Base-by-base conservation (phyloP, 1,140 invertebrate genomes). In the Neotoxoptera formosana region DNA sequence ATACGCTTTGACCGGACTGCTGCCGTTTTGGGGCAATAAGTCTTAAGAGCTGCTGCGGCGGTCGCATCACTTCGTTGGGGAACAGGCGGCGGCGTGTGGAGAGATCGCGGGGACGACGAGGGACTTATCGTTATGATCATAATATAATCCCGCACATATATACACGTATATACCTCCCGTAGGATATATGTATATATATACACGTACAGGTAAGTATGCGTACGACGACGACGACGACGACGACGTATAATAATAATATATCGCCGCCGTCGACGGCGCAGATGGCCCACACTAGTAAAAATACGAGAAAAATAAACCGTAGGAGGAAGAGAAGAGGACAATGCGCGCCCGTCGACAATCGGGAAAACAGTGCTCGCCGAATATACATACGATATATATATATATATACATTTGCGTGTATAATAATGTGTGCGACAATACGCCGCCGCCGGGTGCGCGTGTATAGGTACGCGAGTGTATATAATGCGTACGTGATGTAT, bases 281-380 rank as follows among this genome's bases (percentile, higher is more conserved):
- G 60, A 76, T 76, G 60, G 60, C 14, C 60, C 41, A 41, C 41
- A 41, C 41, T 41, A n/a, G 14, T 76, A 76, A 76, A n/a, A 76
- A 76, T 76, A n/a, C 30, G 30, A 76, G 60, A 76, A 76, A 76
- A 76, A 76, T n/a, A 76, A 76, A 76, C 60, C 60, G 60, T 76
- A n/a, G 30, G n/a, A 76, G 60, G 60, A 76, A n/a, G 60, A 76
- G 30, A 30, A 30, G 30, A 25, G 6, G 60, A 67, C 60, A 67
- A 67, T 67, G 60, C 30, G 14, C 60, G 60, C n/a, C n/a, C 60
- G 60, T 76, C n/a, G 60, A 76, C 60, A 76, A 76, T 76, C 60
- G 60, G 60, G 60, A 76, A 76, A 76, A 76, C 60, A 76, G 30
- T 76, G 60, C 60, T 7, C 14, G 6, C 60, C 14, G 60, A 30